phyloP scores from a whole-genome alignment of 2,797 vertebrate species.

The Anolis apletophallus region DNA sequence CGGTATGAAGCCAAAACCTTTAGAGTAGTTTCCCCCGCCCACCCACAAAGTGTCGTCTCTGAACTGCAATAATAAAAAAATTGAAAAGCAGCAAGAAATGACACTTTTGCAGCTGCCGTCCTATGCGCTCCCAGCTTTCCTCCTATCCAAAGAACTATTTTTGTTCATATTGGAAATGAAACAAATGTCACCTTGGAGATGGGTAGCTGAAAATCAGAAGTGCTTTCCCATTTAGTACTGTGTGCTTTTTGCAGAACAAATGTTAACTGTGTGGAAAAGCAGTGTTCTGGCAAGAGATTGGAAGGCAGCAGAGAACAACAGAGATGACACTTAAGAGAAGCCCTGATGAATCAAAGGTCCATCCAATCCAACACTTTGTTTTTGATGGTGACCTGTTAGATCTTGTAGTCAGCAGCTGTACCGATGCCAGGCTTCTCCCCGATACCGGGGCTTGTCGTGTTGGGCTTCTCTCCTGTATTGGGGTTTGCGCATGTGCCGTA shows the following conservation, averaged over 20 bases:
- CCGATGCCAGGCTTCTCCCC: too few relatives aligned
- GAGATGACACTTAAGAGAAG: not conserved
- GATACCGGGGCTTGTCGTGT: too few relatives aligned
- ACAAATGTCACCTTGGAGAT: not conserved
- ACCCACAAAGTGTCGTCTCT: not conserved
- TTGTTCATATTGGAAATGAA: constrained; percentile 33
- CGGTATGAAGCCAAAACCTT: not conserved
- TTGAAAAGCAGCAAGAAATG: not conserved
- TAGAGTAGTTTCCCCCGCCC: not conserved
- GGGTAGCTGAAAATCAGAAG: constrained; percentile 18
- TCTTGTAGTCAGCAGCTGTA: too few relatives aligned
- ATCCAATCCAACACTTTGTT: not conserved
- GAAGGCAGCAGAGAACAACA: not conserved
- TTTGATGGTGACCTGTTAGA: not conserved
- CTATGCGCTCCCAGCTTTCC: not conserved
- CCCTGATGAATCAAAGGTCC: not conserved
- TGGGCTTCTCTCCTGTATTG: too few relatives aligned
- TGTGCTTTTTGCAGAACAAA: constrained; percentile 26
- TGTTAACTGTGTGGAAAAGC: constrained; percentile 29
- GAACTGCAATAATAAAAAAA: constrained; percentile 25
- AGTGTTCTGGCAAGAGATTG: constrained; percentile 8
- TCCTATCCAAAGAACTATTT: constrained; percentile 9
- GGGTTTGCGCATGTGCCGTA: too few relatives aligned
- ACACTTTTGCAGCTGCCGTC: not conserved
- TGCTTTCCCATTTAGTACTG: constrained; percentile 29